Evolutionary conservation across 2,888 invertebrate species (phyloP).

Genomic region (Caenorhabditis parvicauda): DNA sequence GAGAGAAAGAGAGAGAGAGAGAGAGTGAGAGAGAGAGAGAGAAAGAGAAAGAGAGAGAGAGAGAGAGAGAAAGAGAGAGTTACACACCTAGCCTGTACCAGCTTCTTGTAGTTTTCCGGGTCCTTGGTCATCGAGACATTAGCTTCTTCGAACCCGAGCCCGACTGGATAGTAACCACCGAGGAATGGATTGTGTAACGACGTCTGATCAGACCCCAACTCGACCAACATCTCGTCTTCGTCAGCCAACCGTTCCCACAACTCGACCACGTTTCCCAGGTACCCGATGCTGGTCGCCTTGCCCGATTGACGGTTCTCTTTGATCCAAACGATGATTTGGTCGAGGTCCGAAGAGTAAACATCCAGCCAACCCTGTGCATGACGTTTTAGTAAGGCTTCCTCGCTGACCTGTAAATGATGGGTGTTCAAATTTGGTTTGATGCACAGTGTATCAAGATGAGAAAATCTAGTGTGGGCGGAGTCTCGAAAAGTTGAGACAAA

Average conservation of each 20-base stretch:
- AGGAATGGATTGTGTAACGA: slow-evolving; percentile 70
- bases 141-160: slow-evolving; percentile 66
- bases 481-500: no score
- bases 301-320: slow-evolving; percentile 60
- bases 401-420: slow-evolving; percentile 63
- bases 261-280: slow-evolving; percentile 69
- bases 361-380: slow-evolving; percentile 70
- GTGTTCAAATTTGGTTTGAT: background rate
- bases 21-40: slow-evolving; percentile 1
- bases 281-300: slow-evolving; percentile 68
- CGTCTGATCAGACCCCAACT: slow-evolving; percentile 71
- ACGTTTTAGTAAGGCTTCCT: slow-evolving; percentile 68
- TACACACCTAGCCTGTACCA: slow-evolving; percentile 68
- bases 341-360: slow-evolving; percentile 66
- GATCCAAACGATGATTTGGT: slow-evolving; percentile 44
- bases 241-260: slow-evolving; percentile 68
- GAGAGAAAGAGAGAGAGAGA: slow-evolving; percentile 67
- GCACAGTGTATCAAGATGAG: background rate
- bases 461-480: no score
- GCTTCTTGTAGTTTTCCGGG: slow-evolving; percentile 66
- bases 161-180: slow-evolving; percentile 64
- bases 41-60: slow-evolving; percentile 5
- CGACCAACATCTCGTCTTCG: slow-evolving; percentile 68
- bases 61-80: slow-evolving; percentile 6
- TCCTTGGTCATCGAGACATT: slow-evolving; percentile 67